Conservation (phyloP, 2,113 vertebrate species). For the Gasterosteus aculeatus region DNA sequence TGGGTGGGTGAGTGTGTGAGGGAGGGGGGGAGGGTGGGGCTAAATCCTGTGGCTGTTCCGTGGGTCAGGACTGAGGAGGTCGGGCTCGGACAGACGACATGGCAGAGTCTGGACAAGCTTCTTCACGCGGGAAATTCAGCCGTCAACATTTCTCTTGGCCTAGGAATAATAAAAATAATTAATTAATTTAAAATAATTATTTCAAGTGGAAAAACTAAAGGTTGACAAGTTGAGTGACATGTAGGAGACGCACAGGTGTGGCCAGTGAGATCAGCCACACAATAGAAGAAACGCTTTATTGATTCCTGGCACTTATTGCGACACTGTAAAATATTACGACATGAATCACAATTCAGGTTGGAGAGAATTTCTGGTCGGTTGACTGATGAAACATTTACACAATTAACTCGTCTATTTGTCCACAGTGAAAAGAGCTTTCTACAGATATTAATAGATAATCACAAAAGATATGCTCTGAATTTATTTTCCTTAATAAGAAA, state of each 20-base stretch:
- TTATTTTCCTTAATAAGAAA: no score
- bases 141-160: background rate
- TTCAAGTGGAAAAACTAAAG: background rate
- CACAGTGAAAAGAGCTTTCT: background rate
- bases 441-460: no score
- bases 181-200: background rate
- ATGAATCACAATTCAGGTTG: no score
- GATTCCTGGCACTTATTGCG: constrained; percentile 4
- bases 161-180: background rate
- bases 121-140: background rate
- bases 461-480: background rate
- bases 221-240: background rate
- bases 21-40: no score
- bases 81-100: constrained; percentile 18
- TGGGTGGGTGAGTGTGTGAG: background rate
- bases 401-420: background rate
- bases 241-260: background rate
- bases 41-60: background rate
- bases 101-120: constrained; percentile 1
- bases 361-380: background rate
- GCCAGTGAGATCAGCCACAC: background rate
- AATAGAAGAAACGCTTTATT: background rate
- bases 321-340: background rate
- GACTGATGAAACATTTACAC: background rate
- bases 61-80: constrained; percentile 44